Conservation (phyloP, 2,888 invertebrate species). For the Dromius quadrimaculatus region DNA sequence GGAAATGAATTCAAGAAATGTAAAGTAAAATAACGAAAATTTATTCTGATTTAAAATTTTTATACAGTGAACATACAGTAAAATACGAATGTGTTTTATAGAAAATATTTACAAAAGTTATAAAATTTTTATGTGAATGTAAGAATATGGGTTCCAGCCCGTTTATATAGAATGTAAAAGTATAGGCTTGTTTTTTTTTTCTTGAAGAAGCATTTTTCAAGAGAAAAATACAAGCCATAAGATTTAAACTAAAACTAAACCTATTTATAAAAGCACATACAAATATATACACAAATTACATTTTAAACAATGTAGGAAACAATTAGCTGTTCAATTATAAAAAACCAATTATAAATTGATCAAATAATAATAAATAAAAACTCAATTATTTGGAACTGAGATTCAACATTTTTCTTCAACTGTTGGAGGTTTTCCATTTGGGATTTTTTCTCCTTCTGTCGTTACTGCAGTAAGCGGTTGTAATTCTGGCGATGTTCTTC, state of each 20-base stretch:
- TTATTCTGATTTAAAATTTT: too few relatives aligned
- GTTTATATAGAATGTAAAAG: slow-evolving; percentile 39
- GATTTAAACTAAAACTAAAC: slow-evolving; percentile 28
- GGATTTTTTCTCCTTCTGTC: slow-evolving; percentile 21
- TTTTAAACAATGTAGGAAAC: slow-evolving; percentile 13
- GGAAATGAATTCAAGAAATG: too few relatives aligned
- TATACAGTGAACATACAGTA: too few relatives aligned
- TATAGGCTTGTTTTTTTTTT: too few relatives aligned
- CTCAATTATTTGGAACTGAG: too few relatives aligned
- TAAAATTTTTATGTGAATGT: slow-evolving; percentile 31
- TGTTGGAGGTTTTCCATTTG: slow-evolving; percentile 16
- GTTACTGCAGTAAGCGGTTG: slow-evolving; percentile 29
- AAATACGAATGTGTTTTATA: slow-evolving; percentile 14
- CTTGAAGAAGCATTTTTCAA: too few relatives aligned
- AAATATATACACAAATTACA: slow-evolving; percentile 24
- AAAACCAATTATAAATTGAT: slow-evolving; percentile 13
- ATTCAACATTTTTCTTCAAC: not conserved
- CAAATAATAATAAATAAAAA: slow-evolving; percentile 36
- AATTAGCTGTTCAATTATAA: slow-evolving; percentile 7
- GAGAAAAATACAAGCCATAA: slow-evolving; percentile 21
- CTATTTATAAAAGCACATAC: slow-evolving; percentile 17
- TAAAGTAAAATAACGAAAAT: too few relatives aligned
- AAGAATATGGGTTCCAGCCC: slow-evolving; percentile 40
- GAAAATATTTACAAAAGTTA: slow-evolving; percentile 35
- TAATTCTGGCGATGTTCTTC: slow-evolving; percentile 22